Percentiles rank a stretch among this genome's conserved stretches.
Evolutionary conservation across 2,113 vertebrate genomes (phyloP).

Genomic region (Amazona guildingii): DNA sequence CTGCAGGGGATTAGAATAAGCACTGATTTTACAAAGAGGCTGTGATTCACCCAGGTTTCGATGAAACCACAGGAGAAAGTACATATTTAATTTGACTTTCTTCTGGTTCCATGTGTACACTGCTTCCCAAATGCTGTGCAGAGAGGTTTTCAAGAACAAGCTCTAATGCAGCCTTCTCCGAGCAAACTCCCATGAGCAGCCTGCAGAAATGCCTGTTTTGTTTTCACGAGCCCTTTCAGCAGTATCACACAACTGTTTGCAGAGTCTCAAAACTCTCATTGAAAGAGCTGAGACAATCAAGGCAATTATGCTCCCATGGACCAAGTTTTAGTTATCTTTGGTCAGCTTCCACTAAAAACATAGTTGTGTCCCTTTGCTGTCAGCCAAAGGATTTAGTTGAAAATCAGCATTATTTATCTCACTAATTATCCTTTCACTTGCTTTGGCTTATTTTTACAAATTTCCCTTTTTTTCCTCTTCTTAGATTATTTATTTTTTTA

Average conservation of each 20-base stretch:
- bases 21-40: background rate
- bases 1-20: background rate
- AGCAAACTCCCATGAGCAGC: background rate
- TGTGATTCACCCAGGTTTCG: background rate
- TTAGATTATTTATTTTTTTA: constrained; percentile 9
- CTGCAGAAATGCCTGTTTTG: background rate
- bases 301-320: constrained; percentile 14
- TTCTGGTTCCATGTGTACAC: background rate
- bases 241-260: background rate
- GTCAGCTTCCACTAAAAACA: constrained; percentile 38
- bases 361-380: constrained; percentile 10
- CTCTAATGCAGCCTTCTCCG: background rate
- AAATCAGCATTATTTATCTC: constrained; percentile 33
- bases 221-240: background rate
- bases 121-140: background rate
- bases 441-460: constrained; percentile 49
- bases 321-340: constrained; percentile 41
- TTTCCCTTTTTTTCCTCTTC: background rate
- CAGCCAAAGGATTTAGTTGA: background rate
- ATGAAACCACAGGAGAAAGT: background rate
- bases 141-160: background rate
- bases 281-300: constrained; percentile 27
- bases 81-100: background rate
- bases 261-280: background rate
- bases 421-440: constrained; percentile 44